Conservation (phyloP, 2,888 invertebrate species). For the Brenthis daphne region DNA sequence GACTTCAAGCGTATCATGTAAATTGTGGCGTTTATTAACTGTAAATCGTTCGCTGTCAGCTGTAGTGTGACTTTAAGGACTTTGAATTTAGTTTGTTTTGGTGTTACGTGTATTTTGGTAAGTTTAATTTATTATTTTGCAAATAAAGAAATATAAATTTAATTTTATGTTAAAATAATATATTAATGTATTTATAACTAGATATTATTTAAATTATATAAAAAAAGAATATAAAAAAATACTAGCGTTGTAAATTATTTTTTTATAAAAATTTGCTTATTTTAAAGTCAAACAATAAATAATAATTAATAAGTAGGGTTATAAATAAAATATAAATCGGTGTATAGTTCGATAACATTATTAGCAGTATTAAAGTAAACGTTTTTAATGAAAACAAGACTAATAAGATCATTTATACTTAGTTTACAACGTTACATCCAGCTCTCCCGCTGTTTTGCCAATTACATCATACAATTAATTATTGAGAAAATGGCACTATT, state of each 20-base stretch:
- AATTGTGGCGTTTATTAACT: slow-evolving; percentile 69
- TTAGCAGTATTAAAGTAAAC: background rate
- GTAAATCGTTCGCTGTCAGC: slow-evolving; percentile 59
- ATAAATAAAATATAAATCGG: no score
- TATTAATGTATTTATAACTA: no score
- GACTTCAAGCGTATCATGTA: slow-evolving; percentile 67
- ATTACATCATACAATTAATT: slow-evolving; percentile 26
- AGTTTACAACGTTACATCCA: background rate
- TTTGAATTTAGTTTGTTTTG: slow-evolving; percentile 46
- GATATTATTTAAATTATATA: no score
- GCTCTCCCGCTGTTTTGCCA: slow-evolving; percentile 23
- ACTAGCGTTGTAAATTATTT: no score
- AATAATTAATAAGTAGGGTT: no score
- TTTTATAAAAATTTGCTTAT: no score
- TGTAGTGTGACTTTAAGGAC: slow-evolving; percentile 65
- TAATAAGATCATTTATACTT: background rate
- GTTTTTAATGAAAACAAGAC: background rate
- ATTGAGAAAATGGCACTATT: slow-evolving; percentile 60
- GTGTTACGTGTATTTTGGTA: slow-evolving; percentile 26
- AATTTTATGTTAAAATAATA: no score
- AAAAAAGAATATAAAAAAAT: no score
- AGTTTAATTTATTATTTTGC: slow-evolving; percentile 16
- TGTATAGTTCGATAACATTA: no score
- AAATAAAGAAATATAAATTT: no score
- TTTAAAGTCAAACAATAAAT: no score